Percentiles rank a stretch among this genome's conserved stretches.
Conservation (phyloP, 2,113 vertebrate species). For the Carettochelys insculpta region DNA sequence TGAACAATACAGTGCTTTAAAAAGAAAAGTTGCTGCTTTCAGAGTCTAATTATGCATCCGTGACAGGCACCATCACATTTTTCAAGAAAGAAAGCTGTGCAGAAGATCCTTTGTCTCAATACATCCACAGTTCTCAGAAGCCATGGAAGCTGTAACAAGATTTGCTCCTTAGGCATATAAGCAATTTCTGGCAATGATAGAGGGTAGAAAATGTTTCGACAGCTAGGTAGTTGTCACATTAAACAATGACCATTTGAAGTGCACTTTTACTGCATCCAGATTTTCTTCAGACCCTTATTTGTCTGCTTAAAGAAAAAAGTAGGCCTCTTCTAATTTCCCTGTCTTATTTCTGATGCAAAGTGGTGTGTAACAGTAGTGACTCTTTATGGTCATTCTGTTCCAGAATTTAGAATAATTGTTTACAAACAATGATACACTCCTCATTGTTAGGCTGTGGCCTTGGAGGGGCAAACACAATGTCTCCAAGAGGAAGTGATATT, state of each 20-base stretch:
- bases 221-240: neutral
- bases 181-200: neutral
- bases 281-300: neutral
- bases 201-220: neutral
- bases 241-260: neutral
- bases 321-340: neutral
- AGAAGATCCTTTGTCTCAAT: accelerated
- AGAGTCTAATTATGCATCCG: accelerated
- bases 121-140: accelerated
- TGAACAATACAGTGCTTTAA: too few relatives aligned
- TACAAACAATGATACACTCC: too few relatives aligned
- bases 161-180: neutral
- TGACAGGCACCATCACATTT: accelerated
- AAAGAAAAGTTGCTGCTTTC: accelerated
- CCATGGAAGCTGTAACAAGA: accelerated
- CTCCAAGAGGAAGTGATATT: too few relatives aligned
- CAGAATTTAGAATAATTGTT: too few relatives aligned
- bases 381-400: too few relatives aligned
- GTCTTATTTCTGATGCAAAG: too few relatives aligned
- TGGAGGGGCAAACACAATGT: too few relatives aligned
- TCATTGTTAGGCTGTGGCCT: too few relatives aligned
- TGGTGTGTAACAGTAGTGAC: too few relatives aligned
- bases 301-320: neutral
- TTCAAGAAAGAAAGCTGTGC: accelerated
- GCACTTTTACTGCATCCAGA: neutral